Conservation (phyloP, 2,888 invertebrate species). For the Trissolcus japonicus region DNA sequence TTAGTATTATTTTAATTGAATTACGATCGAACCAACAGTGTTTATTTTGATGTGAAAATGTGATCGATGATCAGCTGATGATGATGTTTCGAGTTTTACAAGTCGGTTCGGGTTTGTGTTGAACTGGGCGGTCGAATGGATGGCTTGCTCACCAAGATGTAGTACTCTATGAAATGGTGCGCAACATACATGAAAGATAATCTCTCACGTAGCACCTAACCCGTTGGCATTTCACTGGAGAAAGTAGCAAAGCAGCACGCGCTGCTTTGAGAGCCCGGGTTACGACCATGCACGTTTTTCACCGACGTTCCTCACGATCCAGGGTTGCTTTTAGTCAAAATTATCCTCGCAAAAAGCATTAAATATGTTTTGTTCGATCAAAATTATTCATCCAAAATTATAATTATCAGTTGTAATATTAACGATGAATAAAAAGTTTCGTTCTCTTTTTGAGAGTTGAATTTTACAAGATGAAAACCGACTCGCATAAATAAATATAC, state of each 20-base stretch:
- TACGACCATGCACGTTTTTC: slow-evolving; percentile 39
- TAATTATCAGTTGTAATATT: slow-evolving; percentile 6
- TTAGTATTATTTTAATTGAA: no score
- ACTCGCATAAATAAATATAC: no score
- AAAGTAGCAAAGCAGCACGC: slow-evolving; percentile 69
- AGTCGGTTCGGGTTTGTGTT: slow-evolving; percentile 26
- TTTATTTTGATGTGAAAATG: background rate
- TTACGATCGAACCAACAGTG: no score
- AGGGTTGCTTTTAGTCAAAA: slow-evolving; percentile 41
- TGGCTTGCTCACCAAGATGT: slow-evolving; percentile 44
- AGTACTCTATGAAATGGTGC: slow-evolving; percentile 49
- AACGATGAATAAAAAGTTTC: no score
- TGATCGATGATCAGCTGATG: slow-evolving; percentile 1
- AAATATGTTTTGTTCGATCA: slow-evolving; percentile 28
- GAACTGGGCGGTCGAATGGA: slow-evolving; percentile 38
- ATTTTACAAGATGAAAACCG: no score
- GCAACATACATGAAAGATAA: slow-evolving; percentile 62
- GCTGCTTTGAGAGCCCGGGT: slow-evolving; percentile 54
- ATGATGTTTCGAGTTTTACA: background rate
- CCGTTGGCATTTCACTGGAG: slow-evolving; percentile 73
- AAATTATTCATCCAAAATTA: slow-evolving; percentile 25
- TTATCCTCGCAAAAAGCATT: slow-evolving; percentile 20
- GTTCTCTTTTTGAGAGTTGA: no score
- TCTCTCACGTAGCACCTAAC: slow-evolving; percentile 67
- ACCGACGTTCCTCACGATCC: slow-evolving; percentile 43